phyloP scores from a whole-genome alignment of 2,797 vertebrate genomes.

The Anas acuta region DNA sequence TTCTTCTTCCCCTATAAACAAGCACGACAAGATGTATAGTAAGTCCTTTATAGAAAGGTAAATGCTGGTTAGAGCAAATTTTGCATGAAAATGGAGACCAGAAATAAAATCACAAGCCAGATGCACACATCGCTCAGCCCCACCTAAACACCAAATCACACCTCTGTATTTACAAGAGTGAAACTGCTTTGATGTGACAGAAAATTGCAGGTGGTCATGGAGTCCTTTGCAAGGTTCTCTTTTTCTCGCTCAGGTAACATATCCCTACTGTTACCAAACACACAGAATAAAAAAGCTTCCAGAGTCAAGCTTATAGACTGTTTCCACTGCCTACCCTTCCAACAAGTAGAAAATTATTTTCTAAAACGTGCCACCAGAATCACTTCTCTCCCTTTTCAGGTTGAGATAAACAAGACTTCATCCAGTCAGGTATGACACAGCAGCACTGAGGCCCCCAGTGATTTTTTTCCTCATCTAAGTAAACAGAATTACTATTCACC shows the following conservation, averaged over 20 bases:
- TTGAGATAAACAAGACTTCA: constrained; percentile 39
- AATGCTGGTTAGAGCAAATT: neutral
- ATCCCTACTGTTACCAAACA: neutral
- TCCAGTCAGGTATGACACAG: constrained; percentile 62
- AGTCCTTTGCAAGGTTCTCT: neutral
- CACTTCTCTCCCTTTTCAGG: neutral
- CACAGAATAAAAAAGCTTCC: neutral
- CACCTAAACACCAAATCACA: neutral
- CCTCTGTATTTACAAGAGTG: neutral
- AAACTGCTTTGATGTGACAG: neutral
- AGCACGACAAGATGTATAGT: neutral
- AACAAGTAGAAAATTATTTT: neutral
- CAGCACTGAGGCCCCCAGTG: constrained; percentile 52
- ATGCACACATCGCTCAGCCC: neutral
- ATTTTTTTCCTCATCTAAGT: constrained; percentile 34
- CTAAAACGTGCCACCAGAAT: neutral
- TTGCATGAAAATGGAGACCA: neutral
- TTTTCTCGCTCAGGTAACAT: neutral
- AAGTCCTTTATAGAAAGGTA: neutral
- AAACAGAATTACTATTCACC: constrained; percentile 66
- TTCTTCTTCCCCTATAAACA: neutral
- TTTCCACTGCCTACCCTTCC: neutral
- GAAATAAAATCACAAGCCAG: neutral
- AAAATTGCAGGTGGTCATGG: neutral
- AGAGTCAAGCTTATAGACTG: neutral